Base-by-base conservation (phyloP, 2,888 invertebrate species). In the Tortrix viridana region DNA sequence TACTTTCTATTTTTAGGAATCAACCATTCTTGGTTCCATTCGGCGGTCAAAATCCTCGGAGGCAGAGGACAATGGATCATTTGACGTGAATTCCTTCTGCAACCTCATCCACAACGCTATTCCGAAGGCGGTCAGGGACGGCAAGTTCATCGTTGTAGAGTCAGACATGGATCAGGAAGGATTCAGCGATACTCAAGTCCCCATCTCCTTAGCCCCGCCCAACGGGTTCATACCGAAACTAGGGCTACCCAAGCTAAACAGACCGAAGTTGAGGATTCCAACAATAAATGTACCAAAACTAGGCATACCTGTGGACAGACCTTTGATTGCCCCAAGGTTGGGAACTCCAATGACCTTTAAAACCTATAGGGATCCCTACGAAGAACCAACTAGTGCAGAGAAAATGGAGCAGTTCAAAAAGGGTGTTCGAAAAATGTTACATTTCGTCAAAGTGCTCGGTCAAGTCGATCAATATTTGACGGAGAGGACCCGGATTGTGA, bases 381-480 rank as follows among this genome's bases (percentile, higher is more conserved):
- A 81, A 61, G 85, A 86, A 60, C 85, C 85, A 55, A 79, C 86
- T 3, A 90, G 90, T 65, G 88, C 84, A 1, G 92, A 91, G 65
- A 77, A 75, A 61, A 84, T 91, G 85, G 89, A 88, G 63, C 84
- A 76, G 50, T 86, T 92, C 62, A 90, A 89, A 70, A 92, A 88
- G 67, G 89, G 87, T 0, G 80, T 92, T 0, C 86, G 89, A 69
- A 90, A 89, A 71, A 81, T 92, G 86, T 67, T 91, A 4, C 85
- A 88, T 43, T 80, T 89, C 1, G 90, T 91, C 1, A 91, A 88
- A 72, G 86, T 91, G 16, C 69, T 92, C 22, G 86, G 89, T 0
- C 84, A 88, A 70, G 82, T 92, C 23, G 91, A 91, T 47, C 83
- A 85, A 63, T 92, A 91, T 64, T 47, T 92, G 41, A 88, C 92